Evolutionary conservation across 2,113 vertebrate species (phyloP), one percentile per base, ranked within the genome.

Genomic region (Dendrocopos noguchii): DNA sequence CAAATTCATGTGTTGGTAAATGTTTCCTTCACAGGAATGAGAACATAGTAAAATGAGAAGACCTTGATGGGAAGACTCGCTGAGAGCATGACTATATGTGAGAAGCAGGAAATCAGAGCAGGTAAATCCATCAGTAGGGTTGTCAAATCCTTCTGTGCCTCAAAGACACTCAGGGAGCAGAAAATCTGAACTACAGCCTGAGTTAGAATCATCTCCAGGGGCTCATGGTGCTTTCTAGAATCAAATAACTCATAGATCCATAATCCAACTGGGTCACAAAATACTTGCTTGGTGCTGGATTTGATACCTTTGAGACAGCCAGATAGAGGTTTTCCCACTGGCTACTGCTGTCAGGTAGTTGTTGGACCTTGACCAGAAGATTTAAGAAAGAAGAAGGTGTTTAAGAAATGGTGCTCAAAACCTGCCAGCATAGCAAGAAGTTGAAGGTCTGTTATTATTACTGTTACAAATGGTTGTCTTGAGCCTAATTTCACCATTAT

Each of bases 121-220:
- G 12, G 8, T 7, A 10, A 80, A 47, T 18, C 7, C 12, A 61
- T 34, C 22, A 22, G 33, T 3, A 31, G 20, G 20, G 36, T 7
- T 84, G 11, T 15, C 6, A 8, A 77, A 57, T 28, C 8, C 10
- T 25, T 60, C 16, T 28, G 22, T 52, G 36, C 27, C 33, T 21
- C 1, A 3, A 65, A 13, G 18, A 46, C 7, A 31, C 5, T 8
- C 2, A 0, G 0, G 15, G 9, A 42, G 10, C 15, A 60, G 36
- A 72, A 72, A 74, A 64, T 65, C 31, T 72, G 19, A 44, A 46
- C 9, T 10, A 29, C 15, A 29, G 10, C 4, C 8, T 89, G 56
- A 81, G 59, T 78, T 34, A 63, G 6, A 64, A 15, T 5, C 24
- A 7, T 24, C 21, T 90, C 8, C 20, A 39, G 27, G 12, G 6